Base-by-base conservation (phyloP, 2,888 invertebrate genomes). In the Holacanthella duospinosa region DNA sequence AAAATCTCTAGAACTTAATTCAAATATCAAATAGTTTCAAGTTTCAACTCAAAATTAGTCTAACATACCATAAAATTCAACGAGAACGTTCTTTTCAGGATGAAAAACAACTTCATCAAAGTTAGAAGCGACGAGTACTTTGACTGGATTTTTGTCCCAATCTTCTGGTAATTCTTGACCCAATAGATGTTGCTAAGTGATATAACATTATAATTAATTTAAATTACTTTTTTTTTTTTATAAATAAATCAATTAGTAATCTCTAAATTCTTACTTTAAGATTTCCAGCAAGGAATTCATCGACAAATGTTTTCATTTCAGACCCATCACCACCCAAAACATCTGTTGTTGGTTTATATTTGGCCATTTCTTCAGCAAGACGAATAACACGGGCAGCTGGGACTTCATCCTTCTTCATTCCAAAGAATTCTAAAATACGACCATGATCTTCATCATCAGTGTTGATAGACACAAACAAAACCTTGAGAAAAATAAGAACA, bases 51-150 rank as follows among this genome's bases (percentile, higher is more conserved):
- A n/a, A n/a, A n/a, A n/a, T n/a, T n/a, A n/a, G n/a, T n/a, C n/a
- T n/a, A n/a, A n/a, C n/a, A n/a, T n/a, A n/a, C n/a, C n/a, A 80
- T 96, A 99, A 83, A 99, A 99, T 82, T 99, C 97, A 70, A 99
- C 96, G 64, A 99, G 84, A 59, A 97, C 99, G 75, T 87, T 86
- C 82, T 96, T 97, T 72, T 79, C 82, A 74, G 83, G 83, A 78
- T 97, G 88, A 71, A 89, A 84, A 59, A 86, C 99, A 72, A 99
- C 88, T 72, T 88, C 86, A 74, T 93, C 91, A 78, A 99, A 99
- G 83, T 99, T 99, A 77, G 86, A 87, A 69, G 95, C 88, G 62
- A 96, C 96, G 64, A 99, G 84, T 60, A 83, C 80, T 81, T 95
- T 96, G 66, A 99, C 99, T 61, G 93, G 89, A 74, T 85, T 84